Evolutionary conservation across 2,888 invertebrate species (phyloP), one percentile per base, ranked within the genome.

Genomic region (Nycteola revayana): DNA sequence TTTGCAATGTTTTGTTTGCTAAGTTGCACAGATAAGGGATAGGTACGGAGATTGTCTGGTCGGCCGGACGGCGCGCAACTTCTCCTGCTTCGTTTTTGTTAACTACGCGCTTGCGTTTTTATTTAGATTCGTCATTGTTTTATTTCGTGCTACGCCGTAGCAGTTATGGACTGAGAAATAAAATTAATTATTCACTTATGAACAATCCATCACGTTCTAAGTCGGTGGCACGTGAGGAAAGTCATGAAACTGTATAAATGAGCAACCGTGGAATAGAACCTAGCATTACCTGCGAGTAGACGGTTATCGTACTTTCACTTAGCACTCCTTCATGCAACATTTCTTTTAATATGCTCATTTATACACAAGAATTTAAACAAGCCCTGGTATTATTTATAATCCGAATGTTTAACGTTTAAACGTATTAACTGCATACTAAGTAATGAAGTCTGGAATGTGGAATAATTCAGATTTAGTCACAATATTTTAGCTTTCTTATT

Each of bases 1-100:
- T 78, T 73, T 75, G 80, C 78, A 69, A 76, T 87, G 85, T 86
- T 85, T 85, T 86, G 87, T 88, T 87, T 85, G 81, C 75, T 77
- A 84, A 82, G 71, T 84, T 81, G 79, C 75, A 70, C 73, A 77
- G 87, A 88, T 88, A 88, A 86, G 80, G 75, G 64, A 59, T 73
- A 71, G 68, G 72, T 73, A 66, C 66, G 62, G 66, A 78, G 77
- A 79, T 81, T 68, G 81, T 77, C 75, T 74, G 68, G 64, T 66
- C 60, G 56, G 63, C 72, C 61, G 81, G 74, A 69, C 75, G 60
- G 36, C 41, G 52, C 56, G 46, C n/a, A n/a, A 44, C 49, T 32
- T 49, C 47, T 53, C 50, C 47, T 47, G 53, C 50, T 55, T 45
- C 51, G 51, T 58, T 56, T 52, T 51, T 48, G 54, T 59, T 49